phyloP scores from a whole-genome alignment of 53 echinoderm and acorn worm genomes.

The Arbacia lixula region DNA sequence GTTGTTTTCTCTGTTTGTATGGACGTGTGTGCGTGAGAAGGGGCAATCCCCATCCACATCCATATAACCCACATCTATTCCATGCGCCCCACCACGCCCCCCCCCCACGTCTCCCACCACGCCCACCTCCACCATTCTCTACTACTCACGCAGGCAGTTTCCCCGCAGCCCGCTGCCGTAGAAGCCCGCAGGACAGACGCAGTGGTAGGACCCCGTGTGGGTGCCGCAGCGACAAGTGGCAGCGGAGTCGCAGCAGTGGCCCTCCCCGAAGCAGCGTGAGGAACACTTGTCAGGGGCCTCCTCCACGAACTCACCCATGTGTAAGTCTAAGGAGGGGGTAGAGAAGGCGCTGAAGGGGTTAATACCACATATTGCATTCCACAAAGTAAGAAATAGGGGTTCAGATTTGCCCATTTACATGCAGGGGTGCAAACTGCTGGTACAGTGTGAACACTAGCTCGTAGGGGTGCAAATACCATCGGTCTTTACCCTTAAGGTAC shows the following conservation, averaged over 20 bases:
- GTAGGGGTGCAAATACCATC: too few relatives aligned
- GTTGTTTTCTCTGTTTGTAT: too few relatives aligned
- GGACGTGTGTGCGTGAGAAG: too few relatives aligned
- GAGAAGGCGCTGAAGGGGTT: background rate
- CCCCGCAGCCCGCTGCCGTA: conserved; percentile 82
- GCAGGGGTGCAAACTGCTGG: too few relatives aligned
- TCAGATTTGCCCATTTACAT: too few relatives aligned
- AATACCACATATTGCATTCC: too few relatives aligned
- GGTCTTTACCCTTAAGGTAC: too few relatives aligned
- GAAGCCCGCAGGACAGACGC: conserved; percentile 87
- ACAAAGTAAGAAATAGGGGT: too few relatives aligned
- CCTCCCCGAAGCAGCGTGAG: conserved; percentile 64
- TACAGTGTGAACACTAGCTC: too few relatives aligned
- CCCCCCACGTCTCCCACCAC: too few relatives aligned
- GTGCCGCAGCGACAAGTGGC: conserved; percentile 95
- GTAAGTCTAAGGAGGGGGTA: conserved; percentile 69
- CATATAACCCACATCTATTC: background rate
- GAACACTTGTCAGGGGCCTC: conserved; percentile 72
- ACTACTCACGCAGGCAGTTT: conserved; percentile 85
- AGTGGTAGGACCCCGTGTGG: conserved; percentile 93
- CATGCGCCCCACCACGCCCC: too few relatives aligned
- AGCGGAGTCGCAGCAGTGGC: conserved; percentile 73
- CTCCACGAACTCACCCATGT: conserved; percentile 82
- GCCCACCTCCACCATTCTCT: too few relatives aligned
- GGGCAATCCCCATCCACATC: background rate